Base-by-base conservation (phyloP, 2,113 vertebrate genomes). In the Leuciscus idus region DNA sequence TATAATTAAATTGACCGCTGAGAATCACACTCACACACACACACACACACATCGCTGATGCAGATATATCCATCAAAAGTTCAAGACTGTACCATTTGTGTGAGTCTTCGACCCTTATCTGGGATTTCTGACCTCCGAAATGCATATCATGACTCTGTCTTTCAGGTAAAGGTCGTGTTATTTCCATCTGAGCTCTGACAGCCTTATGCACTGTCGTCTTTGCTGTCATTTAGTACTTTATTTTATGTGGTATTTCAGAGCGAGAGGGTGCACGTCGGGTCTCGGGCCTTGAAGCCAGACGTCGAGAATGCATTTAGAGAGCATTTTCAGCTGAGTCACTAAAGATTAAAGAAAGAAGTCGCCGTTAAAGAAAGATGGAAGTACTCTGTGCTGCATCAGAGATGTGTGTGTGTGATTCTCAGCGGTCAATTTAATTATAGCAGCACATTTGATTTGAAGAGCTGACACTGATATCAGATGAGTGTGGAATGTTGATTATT, bases 151-250 rank as follows among this genome's bases (percentile, higher is more conserved):
- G 46, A 19, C 11, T 55, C 43, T 68, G 48, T 17, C 70, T 36
- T 26, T 11, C 74, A 6, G 62, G 73, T 72, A 88, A 85, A 85
- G 84, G 84, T 86, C 52, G 76, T 23, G 19, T 77, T 79, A 50
- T 79, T 84, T 75, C 62, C 61, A 57, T 64, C 46, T 21, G 30
- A 78, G 55, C 55, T 75, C 73, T 75, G 73, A 75, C 46, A 50
- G 73, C 11, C 46, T 4, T 2, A 26, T 3, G 33, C 55, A 7
- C 21, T 17, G 23, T 59, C 11, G 23, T 57, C 52, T 78, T 59
- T 79, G 30, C 26, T 30, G 21, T n/a, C 39, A 36, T 55, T 85
- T 43, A 87, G 39, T 13, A 6, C 30, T 50, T 84, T 84, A 11
- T 84, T 77, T 84, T 78, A 75, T 83, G 21, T 82, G 55, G 64